These are phyloP conservation scores for Engystomops pustulosus DNA, from an alignment of 2,113 vertebrate species.

Conservation along the genomic window DNA sequence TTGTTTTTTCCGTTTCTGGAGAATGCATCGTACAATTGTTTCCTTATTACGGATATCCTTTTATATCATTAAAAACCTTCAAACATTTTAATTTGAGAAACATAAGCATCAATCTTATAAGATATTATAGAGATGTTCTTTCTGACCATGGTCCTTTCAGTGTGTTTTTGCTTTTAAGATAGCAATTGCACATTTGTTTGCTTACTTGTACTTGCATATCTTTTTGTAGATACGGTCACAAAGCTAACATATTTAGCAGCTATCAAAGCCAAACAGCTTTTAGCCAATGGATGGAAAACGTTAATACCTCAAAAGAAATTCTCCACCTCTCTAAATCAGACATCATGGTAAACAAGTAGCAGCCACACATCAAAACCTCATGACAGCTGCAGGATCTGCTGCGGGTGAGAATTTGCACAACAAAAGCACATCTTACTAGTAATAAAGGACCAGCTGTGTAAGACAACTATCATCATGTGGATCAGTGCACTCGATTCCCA, in stretches of 20 bases:
- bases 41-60: too few species aligned
- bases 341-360: slow-evolving; percentile 50
- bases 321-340: slow-evolving; percentile 54
- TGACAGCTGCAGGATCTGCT: slow-evolving; percentile 53
- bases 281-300: background rate
- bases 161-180: background rate
- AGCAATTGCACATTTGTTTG: slow-evolving; percentile 12
- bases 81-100: too few species aligned
- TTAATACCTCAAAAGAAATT: slow-evolving; percentile 48
- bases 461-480: slow-evolving; percentile 28
- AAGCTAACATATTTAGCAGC: slow-evolving; percentile 7
- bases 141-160: background rate
- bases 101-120: too few species aligned
- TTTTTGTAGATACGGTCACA: slow-evolving; percentile 32
- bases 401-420: slow-evolving; percentile 46
- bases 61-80: too few species aligned
- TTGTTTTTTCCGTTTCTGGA: too few species aligned
- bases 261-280: background rate
- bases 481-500: slow-evolving; percentile 14
- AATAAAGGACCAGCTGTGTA: slow-evolving; percentile 55
- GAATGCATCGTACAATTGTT: too few species aligned
- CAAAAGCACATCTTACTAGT: slow-evolving; percentile 49
- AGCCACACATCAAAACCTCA: slow-evolving; percentile 56
- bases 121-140: too few species aligned
- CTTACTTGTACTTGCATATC: background rate